Evolutionary conservation across 2,113 vertebrate species (phyloP).

Genomic region (Chloropsis hardwickii): DNA sequence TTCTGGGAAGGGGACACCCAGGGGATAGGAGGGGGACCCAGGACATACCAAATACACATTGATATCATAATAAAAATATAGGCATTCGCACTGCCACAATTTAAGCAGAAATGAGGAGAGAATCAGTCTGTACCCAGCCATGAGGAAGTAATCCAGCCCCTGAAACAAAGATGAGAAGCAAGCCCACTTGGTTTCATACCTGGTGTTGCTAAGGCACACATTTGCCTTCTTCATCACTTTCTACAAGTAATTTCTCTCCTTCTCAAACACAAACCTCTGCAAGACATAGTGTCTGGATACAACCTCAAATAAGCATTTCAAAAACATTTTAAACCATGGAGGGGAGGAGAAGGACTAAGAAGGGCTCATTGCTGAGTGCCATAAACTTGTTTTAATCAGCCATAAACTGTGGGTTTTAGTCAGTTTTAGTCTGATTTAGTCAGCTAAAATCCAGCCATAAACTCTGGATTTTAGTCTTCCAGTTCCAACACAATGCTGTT

Average conservation of each 20-base stretch:
- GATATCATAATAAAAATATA: too few relatives aligned
- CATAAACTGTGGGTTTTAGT: background rate
- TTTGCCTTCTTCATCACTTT: background rate
- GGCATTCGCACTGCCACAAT: too few relatives aligned
- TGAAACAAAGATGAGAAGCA: background rate
- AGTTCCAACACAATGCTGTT: background rate
- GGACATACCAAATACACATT: too few relatives aligned
- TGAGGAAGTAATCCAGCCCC: background rate
- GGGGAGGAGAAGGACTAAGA: background rate
- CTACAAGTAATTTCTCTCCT: background rate
- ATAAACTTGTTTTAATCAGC: background rate
- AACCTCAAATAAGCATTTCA: background rate
- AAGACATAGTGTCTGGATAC: background rate
- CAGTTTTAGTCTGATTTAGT: too few relatives aligned
- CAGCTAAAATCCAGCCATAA: background rate
- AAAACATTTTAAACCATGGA: background rate
- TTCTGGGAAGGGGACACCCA: too few relatives aligned
- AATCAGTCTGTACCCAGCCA: background rate
- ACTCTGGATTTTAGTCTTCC: background rate
- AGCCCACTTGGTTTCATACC: background rate
- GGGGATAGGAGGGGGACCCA: too few relatives aligned
- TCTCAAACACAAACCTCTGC: background rate
- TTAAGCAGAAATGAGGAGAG: background rate
- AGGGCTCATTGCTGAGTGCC: background rate
- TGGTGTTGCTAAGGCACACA: accelerated